A percentile compares a stretch with the other conserved stretches of the same genome.
Evolutionary conservation across 2,113 vertebrate genomes (phyloP).

Genomic region (Stegastes partitus): DNA sequence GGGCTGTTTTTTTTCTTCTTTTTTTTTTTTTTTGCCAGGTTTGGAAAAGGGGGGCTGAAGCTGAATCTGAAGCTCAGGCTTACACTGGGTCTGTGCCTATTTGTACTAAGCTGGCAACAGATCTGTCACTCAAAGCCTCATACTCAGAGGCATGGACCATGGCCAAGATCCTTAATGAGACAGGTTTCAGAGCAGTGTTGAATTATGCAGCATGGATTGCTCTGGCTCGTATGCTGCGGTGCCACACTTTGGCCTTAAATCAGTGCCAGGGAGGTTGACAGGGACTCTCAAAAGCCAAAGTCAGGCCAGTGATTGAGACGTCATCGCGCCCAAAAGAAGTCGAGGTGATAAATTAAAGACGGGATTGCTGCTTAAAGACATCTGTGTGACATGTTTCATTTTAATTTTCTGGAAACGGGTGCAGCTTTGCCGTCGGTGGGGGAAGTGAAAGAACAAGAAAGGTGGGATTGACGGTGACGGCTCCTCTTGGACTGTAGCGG

Average conservation of each 20-base stretch:
- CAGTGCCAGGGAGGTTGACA: slow-evolving; percentile 62
- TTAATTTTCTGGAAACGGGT: slow-evolving; percentile 19
- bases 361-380: slow-evolving; percentile 31
- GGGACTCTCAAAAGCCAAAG: slow-evolving; percentile 66
- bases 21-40: slow-evolving; percentile 29
- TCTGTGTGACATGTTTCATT: slow-evolving; percentile 43
- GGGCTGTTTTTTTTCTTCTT: too few species aligned
- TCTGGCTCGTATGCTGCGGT: slow-evolving; percentile 54
- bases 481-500: not conserved
- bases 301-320: slow-evolving; percentile 58
- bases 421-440: slow-evolving; percentile 9
- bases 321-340: slow-evolving; percentile 56
- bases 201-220: slow-evolving; percentile 80
- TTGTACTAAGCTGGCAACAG: slow-evolving; percentile 67
- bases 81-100: slow-evolving; percentile 50
- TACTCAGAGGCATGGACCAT: slow-evolving; percentile 57
- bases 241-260: slow-evolving; percentile 67
- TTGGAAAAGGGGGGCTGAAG: slow-evolving; percentile 9
- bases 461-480: slow-evolving; percentile 6
- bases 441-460: not conserved
- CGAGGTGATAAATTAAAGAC: slow-evolving; percentile 58
- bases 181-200: slow-evolving; percentile 73
- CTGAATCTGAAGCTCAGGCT: slow-evolving; percentile 23
- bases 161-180: slow-evolving; percentile 81
- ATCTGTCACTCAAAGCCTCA: slow-evolving; percentile 71